Evolutionary conservation across 2,797 vertebrate species (phyloP), one percentile per base, ranked within the genome.

Genomic region (Toxotes lorentzi): DNA sequence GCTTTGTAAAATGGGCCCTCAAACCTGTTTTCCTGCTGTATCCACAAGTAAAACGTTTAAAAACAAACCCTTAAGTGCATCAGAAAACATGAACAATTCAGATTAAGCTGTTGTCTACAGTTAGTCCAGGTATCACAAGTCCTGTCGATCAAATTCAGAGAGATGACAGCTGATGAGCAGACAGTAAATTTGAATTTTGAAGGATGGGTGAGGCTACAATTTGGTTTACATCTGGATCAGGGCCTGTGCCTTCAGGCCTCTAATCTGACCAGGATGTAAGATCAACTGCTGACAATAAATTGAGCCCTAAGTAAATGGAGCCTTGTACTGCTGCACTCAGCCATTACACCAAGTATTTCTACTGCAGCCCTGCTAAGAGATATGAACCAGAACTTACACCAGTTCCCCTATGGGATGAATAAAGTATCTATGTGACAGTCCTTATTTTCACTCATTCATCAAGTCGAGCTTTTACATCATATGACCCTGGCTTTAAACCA

Each of bases 221-320:
- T 45, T 57, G 9, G n/a, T 77, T 77, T 77, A 47, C 62, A 78
- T 72, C 21, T 45, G 48, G n/a, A 73, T 64, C 35, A 45, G 56
- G 16, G 11, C 41, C 56, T 51, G 34, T 34, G 9, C 32, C n/a
- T 67, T 71, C 21, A 50, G 4, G 9, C 11, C 23, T 50, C 10
- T 76, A 68, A 78, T 51, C 58, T 40, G n/a, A 75, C 32, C 34
- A 82, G 72, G 62, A 85, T 75, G 63, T 38, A 27, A 60, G 30
- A 66, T 23, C 41, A 16, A 43, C 41, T 43, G 16, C 41, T 43
- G 41, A 24, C 23, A 51, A 14, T 24, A 9, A 50, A 51, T 5
- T 23, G n/a, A 13, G 48, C 54, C 35, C 21, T 23, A 17, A 24
- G 54, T 59, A 48, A 70, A 70, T 24, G 30, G 4, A 51, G 23